Conservation (phyloP, 2,797 vertebrate genomes). For the Pachyuromys duprasi region DNA sequence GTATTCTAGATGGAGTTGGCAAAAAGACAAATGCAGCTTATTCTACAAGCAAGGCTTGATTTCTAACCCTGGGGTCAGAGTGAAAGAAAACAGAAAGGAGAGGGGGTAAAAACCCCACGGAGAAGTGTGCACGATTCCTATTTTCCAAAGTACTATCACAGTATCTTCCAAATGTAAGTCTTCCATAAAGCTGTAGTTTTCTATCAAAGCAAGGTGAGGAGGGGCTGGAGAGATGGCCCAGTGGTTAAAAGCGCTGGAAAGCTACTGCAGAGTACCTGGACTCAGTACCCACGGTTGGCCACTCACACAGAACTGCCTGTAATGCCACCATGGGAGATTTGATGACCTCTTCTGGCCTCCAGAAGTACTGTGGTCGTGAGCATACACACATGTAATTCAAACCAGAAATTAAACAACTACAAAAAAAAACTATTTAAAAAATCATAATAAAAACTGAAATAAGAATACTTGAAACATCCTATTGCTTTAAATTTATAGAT, state of each 20-base stretch:
- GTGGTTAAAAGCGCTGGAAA: background rate
- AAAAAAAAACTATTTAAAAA: background rate
- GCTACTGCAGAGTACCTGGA: too few relatives aligned
- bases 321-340: background rate
- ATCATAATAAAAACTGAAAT: background rate
- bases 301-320: background rate
- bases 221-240: background rate
- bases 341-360: background rate
- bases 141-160: conserved; percentile 29
- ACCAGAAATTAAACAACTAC: background rate
- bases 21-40: background rate
- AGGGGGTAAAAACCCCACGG: background rate
- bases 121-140: background rate
- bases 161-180: background rate
- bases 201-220: background rate
- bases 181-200: background rate
- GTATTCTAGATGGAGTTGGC: background rate
- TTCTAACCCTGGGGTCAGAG: background rate
- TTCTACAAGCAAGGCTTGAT: background rate
- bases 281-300: background rate
- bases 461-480: background rate
- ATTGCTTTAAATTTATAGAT: background rate
- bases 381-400: background rate
- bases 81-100: background rate
- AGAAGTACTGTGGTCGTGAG: too few relatives aligned